Percentiles rank a stretch among this genome's conserved stretches.
Evolutionary conservation across 2,797 vertebrate species (phyloP).

Genomic region (Balearica regulorum): DNA sequence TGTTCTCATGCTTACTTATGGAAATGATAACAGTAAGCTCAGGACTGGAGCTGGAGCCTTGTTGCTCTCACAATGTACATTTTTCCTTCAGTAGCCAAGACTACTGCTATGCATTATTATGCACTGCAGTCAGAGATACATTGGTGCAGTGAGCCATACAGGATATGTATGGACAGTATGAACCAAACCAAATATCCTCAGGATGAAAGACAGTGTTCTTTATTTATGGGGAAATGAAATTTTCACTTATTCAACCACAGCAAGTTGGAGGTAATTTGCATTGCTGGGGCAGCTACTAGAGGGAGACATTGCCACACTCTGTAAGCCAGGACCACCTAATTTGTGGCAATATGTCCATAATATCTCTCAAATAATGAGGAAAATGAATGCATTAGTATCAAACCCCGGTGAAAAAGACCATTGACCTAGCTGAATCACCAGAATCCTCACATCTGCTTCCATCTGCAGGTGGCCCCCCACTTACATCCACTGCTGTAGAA

Average conservation of each 20-base stretch:
- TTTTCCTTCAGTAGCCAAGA: background rate
- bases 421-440: background rate
- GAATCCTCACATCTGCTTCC: background rate
- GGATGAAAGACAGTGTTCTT: background rate
- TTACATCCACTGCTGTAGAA: background rate
- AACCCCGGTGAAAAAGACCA: background rate
- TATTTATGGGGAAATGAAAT: background rate
- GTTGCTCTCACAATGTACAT: background rate
- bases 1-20: background rate
- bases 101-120: background rate
- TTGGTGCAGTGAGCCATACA: background rate
- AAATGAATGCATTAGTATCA: background rate
- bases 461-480: background rate
- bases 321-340: background rate
- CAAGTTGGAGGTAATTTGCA: background rate
- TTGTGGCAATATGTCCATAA: background rate
- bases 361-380: background rate
- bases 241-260: background rate
- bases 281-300: background rate
- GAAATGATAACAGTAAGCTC: background rate
- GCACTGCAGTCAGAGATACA: background rate
- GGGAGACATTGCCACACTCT: background rate
- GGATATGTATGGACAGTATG: background rate
- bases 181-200: background rate
- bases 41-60: background rate